Conservation (phyloP, 2,797 vertebrate genomes). For the Podarcis lilfordi region DNA sequence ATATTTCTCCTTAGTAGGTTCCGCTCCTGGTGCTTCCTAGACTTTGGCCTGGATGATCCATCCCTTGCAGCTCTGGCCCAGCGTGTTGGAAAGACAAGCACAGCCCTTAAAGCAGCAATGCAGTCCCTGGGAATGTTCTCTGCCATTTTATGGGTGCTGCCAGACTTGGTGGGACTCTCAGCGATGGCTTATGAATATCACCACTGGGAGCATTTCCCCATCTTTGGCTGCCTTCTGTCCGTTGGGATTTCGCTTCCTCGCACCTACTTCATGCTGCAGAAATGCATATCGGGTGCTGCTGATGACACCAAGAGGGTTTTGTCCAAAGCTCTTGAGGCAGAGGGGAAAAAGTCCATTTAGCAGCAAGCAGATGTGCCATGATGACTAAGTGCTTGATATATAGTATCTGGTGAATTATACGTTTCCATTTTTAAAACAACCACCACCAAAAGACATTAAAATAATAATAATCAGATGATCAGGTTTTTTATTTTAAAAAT, state of each 20-base stretch:
- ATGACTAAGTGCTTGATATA: too few species aligned
- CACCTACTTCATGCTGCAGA: background rate
- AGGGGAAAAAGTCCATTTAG: background rate
- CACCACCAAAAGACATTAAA: too few species aligned
- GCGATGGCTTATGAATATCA: background rate
- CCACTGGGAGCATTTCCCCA: background rate
- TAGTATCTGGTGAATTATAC: too few species aligned
- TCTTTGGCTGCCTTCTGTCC: background rate
- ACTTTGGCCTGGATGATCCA: slow-evolving; percentile 64
- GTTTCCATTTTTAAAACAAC: too few species aligned
- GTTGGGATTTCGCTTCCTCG: background rate
- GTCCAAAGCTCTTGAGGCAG: background rate
- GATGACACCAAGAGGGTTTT: background rate
- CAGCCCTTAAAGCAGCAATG: slow-evolving; percentile 54
- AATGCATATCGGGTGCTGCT: background rate
- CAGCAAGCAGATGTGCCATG: too few species aligned
- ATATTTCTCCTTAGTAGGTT: slow-evolving; percentile 40
- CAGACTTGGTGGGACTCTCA: background rate
- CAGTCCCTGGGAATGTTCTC: slow-evolving; percentile 11
- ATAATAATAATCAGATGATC: too few species aligned
- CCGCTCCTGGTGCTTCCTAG: slow-evolving; percentile 55
- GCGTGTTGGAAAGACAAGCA: slow-evolving; percentile 31
- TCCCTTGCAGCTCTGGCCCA: slow-evolving; percentile 61
- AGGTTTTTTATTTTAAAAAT: too few species aligned
- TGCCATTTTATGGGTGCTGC: background rate